These are phyloP conservation scores for Hymenopus coronatus DNA, from an alignment of 2,888 invertebrate genomes.

Conservation along the genomic window DNA sequence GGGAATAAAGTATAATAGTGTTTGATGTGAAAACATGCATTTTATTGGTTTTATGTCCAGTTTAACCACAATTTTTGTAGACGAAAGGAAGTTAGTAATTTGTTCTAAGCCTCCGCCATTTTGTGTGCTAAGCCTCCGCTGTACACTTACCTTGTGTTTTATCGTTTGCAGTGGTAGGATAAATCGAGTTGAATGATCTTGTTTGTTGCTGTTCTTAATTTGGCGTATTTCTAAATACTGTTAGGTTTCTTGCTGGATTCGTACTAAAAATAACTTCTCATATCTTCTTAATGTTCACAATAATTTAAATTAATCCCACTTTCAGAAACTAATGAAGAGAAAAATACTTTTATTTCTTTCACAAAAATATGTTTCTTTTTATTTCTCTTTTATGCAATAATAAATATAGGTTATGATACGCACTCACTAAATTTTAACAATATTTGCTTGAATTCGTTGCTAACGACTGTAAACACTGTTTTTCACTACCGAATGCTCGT, in stretches of 20 bases:
- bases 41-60: too few relatives aligned
- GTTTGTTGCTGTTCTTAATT: background rate
- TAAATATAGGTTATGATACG: background rate
- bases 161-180: background rate
- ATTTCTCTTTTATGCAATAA: background rate
- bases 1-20: too few relatives aligned
- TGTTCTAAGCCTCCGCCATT: too few relatives aligned
- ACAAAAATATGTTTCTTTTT: slow-evolving; percentile 11
- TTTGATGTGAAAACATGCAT: too few relatives aligned
- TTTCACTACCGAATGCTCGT: background rate
- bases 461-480: background rate
- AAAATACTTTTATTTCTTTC: slow-evolving; percentile 16
- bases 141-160: background rate
- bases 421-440: background rate
- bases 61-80: too few relatives aligned
- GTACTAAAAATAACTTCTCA: slow-evolving; percentile 18
- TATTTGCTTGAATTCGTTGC: slow-evolving; percentile 10
- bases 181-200: background rate
- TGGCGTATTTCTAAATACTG: slow-evolving; percentile 14
- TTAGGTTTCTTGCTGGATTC: background rate
- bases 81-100: too few relatives aligned
- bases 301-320: slow-evolving; percentile 7
- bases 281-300: slow-evolving; percentile 8
- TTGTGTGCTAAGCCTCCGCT: too few relatives aligned
- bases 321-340: slow-evolving; percentile 5